Evolutionary conservation across 1,140 invertebrate genomes (phyloP).

Genomic region (Drusus annulatus): DNA sequence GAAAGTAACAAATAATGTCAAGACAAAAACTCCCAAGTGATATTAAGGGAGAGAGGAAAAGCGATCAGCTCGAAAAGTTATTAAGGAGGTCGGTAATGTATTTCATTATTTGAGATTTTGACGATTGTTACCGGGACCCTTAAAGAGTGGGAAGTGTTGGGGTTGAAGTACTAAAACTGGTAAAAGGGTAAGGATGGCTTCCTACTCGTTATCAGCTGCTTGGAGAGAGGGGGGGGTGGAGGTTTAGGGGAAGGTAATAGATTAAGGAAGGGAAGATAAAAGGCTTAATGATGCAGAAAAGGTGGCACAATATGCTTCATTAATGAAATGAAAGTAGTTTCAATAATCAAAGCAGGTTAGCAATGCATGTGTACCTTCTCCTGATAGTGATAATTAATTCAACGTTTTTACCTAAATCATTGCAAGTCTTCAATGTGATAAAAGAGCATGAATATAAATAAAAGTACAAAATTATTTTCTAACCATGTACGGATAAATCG

Average conservation of each 20-base stretch:
- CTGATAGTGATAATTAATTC: no score
- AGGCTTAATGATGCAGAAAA: slow-evolving; percentile 43
- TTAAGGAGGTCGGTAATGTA: slow-evolving; percentile 41
- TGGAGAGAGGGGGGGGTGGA: not conserved
- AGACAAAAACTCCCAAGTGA: slow-evolving; percentile 1
- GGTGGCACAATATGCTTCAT: slow-evolving; percentile 33
- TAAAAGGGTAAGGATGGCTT: slow-evolving; percentile 32
- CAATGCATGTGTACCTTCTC: no score
- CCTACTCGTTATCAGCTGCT: slow-evolving; percentile 29
- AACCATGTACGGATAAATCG: no score
- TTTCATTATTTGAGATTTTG: slow-evolving; percentile 45
- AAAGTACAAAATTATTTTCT: no score
- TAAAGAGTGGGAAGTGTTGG: slow-evolving; percentile 28
- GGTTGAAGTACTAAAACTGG: slow-evolving; percentile 28
- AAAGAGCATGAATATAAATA: no score
- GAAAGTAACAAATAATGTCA: not conserved
- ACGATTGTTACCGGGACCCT: slow-evolving; percentile 33
- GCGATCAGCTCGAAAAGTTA: slow-evolving; percentile 27
- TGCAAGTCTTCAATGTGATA: no score
- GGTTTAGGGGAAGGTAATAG: slow-evolving; percentile 3
- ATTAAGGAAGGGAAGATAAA: slow-evolving; percentile 36
- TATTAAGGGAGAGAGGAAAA: slow-evolving; percentile 6
- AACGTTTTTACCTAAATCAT: no score
- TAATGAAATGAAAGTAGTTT: slow-evolving; percentile 21
- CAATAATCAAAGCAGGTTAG: slow-evolving; percentile 2